Evolutionary conservation across 1,140 invertebrate genomes (phyloP).

Genomic region (Bombus picipes): DNA sequence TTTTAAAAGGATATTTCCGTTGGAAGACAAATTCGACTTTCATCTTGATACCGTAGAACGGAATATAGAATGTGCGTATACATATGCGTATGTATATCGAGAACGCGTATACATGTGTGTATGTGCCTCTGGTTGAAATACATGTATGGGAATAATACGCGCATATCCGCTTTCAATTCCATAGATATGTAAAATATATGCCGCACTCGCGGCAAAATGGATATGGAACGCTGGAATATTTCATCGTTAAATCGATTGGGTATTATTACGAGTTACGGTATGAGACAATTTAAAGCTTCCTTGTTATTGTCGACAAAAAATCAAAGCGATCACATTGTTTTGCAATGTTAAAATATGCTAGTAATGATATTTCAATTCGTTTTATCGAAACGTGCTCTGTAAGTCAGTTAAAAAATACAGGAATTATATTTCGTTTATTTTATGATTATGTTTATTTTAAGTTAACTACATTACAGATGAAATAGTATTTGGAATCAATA

Average conservation of each 20-base stretch:
- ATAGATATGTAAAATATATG: constrained; percentile 65
- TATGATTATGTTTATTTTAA: not conserved
- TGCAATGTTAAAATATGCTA: not conserved
- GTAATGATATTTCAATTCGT: not conserved
- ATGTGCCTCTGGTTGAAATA: constrained; percentile 14
- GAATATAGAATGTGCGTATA: constrained; percentile 25
- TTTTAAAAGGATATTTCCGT: constrained; percentile 37
- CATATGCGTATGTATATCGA: not conserved
- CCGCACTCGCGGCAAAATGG: constrained; percentile 44
- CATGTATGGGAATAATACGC: constrained; percentile 52
- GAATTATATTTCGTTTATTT: not conserved
- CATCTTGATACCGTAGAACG: constrained; percentile 44
- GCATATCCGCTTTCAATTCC: constrained; percentile 64
- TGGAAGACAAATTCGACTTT: constrained; percentile 23
- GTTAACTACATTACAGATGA: not conserved
- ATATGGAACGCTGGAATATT: constrained; percentile 55
- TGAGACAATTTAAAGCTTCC: constrained; percentile 27
- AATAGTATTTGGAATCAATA: not conserved
- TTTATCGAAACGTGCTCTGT: not conserved
- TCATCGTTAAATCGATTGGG: constrained; percentile 56
- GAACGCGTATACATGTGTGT: not conserved
- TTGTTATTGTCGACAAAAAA: constrained; percentile 27
- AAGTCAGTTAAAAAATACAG: not conserved
- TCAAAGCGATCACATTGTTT: not conserved
- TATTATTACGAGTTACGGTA: constrained; percentile 31